phyloP scores from a whole-genome alignment of 2,797 vertebrate species.

The Sebastes vulpes region DNA sequence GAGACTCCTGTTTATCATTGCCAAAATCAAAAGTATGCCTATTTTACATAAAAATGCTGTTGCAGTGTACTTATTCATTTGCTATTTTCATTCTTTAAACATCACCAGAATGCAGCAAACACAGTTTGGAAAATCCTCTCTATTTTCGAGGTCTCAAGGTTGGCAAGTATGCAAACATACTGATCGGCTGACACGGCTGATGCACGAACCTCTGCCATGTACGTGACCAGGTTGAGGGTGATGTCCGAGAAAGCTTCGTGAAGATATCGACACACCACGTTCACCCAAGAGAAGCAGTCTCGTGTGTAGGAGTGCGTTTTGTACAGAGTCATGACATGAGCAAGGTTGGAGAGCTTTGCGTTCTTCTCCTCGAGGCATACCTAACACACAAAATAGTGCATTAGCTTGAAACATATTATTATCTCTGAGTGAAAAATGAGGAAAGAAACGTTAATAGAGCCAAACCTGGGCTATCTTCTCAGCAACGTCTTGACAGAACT shows the following conservation, averaged over 20 bases:
- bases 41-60: too few relatives aligned
- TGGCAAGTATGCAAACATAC: too few relatives aligned
- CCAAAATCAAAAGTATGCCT: too few relatives aligned
- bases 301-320: constrained; percentile 97
- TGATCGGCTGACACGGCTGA: not conserved
- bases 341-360: constrained; percentile 95
- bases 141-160: too few relatives aligned
- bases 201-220: constrained; percentile 92
- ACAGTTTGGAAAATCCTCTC: too few relatives aligned
- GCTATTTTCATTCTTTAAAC: too few relatives aligned
- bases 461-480: constrained; percentile 96
- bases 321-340: constrained; percentile 98
- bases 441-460: accelerated
- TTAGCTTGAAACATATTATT: not conserved
- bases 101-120: too few relatives aligned
- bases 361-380: constrained; percentile 98
- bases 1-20: too few relatives aligned
- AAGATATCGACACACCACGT: constrained; percentile 96
- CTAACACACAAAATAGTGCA: constrained; percentile 68
- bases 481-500: constrained; percentile 95
- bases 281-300: constrained; percentile 96
- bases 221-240: constrained; percentile 95
- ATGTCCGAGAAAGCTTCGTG: constrained; percentile 95
- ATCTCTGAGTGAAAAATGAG: not conserved
- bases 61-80: too few relatives aligned